Evolutionary conservation across 2,797 vertebrate genomes (phyloP), one percentile per base, ranked within the genome.

Genomic region (Anniella stebbinsi): DNA sequence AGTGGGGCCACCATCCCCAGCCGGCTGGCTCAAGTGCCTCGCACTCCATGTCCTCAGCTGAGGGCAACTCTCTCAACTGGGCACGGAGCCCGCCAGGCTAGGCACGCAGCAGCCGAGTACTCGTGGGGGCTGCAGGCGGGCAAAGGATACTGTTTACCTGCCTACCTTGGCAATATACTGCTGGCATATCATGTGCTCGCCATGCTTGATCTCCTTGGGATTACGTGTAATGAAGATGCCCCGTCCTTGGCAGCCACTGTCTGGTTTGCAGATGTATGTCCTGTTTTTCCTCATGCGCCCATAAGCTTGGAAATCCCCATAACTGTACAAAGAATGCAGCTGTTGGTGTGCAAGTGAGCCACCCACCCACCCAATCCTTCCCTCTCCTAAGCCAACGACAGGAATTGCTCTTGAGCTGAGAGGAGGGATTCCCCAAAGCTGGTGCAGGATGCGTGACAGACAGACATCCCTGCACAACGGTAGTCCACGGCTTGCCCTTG

Each of bases 111-210:
- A 86, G 51, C 57, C 57, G 30, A 5, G 4, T 9, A 9, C 25
- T 33, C 28, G 13, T 21, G 28, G 25, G 2, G 21, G 9, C 15
- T 60, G n/a, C 2, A 15, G 51, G n/a, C 23, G 51, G 69, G 33
- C 4, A 17, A 54, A 9, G 69, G 23, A 0, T 54, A 1, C n/a
- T 21, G 25, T 9, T n/a, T 54, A 0, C 41, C 28, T 1, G 36
- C 83, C 93, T 95, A 96, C 98, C 98, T 97, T 98, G 92, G 98
- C 95, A 94, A 98, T 96, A 90, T 97, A 96, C 72, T 95, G 97
- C 95, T 98, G 98, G 63, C 97, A 98, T 95, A 98, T 98, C 97
- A 98, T 97, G 30, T 93, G 96, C 78, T 98, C 98, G 38, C 97
- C 95, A 0, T 96, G 96, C 87, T 95, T 97, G 92, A 98, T 97